These are phyloP conservation scores for Tadarida brasiliensis DNA, from an alignment of 2,797 vertebrate species.

Conservation along the genomic window DNA sequence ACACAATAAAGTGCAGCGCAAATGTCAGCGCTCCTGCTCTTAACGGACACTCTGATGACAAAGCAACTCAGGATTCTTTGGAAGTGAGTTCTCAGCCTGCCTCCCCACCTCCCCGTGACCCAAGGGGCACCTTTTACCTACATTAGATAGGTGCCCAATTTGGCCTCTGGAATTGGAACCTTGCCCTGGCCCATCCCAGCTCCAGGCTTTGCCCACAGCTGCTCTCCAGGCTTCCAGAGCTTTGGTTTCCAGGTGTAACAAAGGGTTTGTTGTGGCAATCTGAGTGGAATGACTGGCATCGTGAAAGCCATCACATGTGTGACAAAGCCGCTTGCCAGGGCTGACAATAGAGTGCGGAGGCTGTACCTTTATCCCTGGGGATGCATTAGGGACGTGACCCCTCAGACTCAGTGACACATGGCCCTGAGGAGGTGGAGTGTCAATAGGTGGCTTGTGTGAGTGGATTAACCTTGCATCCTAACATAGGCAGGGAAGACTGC, in stretches of 20 bases:
- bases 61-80: background rate
- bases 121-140: background rate
- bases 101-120: background rate
- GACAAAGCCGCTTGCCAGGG: background rate
- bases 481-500: background rate
- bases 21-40: background rate
- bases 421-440: background rate
- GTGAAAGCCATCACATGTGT: background rate
- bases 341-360: background rate
- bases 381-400: background rate
- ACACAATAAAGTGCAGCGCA: background rate
- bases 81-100: background rate
- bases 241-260: conserved; percentile 56
- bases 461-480: background rate
- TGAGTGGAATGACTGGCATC: background rate
- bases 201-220: background rate
- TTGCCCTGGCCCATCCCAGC: background rate
- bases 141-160: background rate
- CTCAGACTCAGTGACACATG: background rate
- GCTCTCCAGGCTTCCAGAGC: background rate
- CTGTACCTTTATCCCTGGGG: background rate
- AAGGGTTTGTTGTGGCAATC: conserved; percentile 23
- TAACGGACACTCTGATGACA: background rate
- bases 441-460: background rate
- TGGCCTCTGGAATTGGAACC: background rate